Conservation (phyloP, 2,888 invertebrate genomes). For the Tenthredo mesomela region DNA sequence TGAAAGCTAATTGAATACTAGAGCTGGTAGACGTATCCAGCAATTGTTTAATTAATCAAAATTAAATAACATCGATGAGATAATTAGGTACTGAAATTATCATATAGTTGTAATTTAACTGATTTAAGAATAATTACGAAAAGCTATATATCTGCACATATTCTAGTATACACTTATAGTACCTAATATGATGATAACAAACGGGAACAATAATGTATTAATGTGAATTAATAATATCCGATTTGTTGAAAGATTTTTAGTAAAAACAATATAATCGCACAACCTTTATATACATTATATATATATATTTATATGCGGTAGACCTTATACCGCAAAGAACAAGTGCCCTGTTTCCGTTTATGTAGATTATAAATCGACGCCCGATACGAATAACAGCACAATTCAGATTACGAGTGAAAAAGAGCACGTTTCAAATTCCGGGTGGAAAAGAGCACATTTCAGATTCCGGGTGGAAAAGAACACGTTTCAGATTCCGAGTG, state of each 20-base stretch:
- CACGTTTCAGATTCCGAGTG: too few relatives aligned
- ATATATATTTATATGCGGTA: neutral
- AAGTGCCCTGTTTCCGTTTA: too few relatives aligned
- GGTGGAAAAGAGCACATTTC: too few relatives aligned
- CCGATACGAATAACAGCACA: too few relatives aligned
- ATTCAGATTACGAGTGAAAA: too few relatives aligned
- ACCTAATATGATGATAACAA: neutral
- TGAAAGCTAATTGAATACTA: neutral
- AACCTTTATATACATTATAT: neutral
- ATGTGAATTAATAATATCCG: neutral
- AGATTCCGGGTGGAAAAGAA: too few relatives aligned
- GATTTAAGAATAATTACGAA: neutral
- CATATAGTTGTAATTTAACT: neutral
- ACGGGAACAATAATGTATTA: neutral
- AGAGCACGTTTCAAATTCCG: too few relatives aligned
- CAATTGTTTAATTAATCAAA: neutral
- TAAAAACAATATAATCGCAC: neutral
- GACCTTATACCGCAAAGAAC: too few relatives aligned
- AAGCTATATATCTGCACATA: neutral
- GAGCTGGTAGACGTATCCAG: neutral
- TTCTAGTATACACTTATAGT: neutral
- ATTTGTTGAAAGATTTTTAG: neutral
- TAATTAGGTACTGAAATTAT: neutral
- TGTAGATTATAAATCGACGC: too few relatives aligned
- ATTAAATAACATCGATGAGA: conserved; percentile 1